These are phyloP conservation scores for Embidobia sp. DNA, from an alignment of 2,888 invertebrate genomes.

Conservation along the genomic window DNA sequence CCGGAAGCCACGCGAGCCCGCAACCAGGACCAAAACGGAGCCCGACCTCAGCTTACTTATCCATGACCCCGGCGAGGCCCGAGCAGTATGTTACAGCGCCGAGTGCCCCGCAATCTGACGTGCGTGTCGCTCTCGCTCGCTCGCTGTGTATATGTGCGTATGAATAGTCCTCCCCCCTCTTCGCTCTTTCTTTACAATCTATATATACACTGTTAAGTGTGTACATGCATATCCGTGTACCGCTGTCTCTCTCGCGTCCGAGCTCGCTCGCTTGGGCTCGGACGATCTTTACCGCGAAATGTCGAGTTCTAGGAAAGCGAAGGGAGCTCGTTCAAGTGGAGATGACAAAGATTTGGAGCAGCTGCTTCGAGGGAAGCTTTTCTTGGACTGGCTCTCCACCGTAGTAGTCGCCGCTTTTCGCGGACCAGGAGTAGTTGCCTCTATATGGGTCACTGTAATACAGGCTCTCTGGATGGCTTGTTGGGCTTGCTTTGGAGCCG, in stretches of 20 bases:
- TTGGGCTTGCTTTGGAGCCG: too few species aligned
- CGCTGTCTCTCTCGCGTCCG: slow-evolving; percentile 31
- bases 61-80: slow-evolving; percentile 62
- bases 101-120: slow-evolving; percentile 54
- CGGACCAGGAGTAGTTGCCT: too few species aligned
- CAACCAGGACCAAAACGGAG: too few species aligned
- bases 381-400: too few species aligned
- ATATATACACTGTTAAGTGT: slow-evolving; percentile 55
- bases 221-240: slow-evolving; percentile 52
- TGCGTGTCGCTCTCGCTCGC: slow-evolving; percentile 53
- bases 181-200: slow-evolving; percentile 45
- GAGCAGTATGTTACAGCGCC: slow-evolving; percentile 57
- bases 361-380: too few species aligned
- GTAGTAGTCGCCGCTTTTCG: too few species aligned
- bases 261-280: slow-evolving; percentile 7
- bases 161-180: slow-evolving; percentile 51
- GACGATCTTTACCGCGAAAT: slow-evolving; percentile 51
- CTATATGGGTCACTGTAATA: too few species aligned
- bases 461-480: too few species aligned
- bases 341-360: too few species aligned
- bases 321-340: too few species aligned
- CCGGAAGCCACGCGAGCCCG: slow-evolving; percentile 23
- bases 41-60: too few species aligned
- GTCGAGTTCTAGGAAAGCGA: slow-evolving; percentile 44
- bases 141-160: slow-evolving; percentile 67